Base-by-base conservation (phyloP, 1,140 invertebrate species). In the Orchestia grillus region DNA sequence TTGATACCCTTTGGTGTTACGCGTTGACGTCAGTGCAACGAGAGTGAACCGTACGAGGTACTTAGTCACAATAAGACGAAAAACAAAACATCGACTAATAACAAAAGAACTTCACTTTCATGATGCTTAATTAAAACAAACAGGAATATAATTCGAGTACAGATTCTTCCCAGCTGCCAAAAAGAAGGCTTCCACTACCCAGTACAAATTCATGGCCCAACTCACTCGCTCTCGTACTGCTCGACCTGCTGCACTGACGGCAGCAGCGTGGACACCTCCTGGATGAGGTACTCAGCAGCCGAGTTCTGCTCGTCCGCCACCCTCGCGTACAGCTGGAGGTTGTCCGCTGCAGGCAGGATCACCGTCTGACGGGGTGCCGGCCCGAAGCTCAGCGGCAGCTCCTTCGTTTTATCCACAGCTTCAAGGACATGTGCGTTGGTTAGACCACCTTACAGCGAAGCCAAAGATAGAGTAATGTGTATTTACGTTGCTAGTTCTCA, bases 211-310 rank as follows among this genome's bases (percentile, higher is more conserved):
- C 62, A 36, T 77, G 62, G 62, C 11, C 11, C 1, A 36, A 94
- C 92, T 94, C 92, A 94, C 92, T 94, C 92, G 4, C 47, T 44
- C 44, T 94, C 92, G 92, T 94, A 94, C 44, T 94, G 44, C 92
- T 94, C 92, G 92, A 94, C 92, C 23, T 45, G 92, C 92, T 94
- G 43, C 43, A 94, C 43, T 0, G 92, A 94, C 44, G 92, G 92
- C 92, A 94, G 92, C 43, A 19, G 16, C 0, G 92, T 44, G 0
- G 43, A 40, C 41, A 94, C 40, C 92, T 45, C 44, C 43, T 47
- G 3, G 6, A 94, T 1, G 44, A 94, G 92, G 36, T 47, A 45
- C 92, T 94, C 44, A n/a, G 23, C 92, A 45, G 92, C 44, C 0
- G 92, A 94, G 43, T 44, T 44, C 19, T 94, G 43, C 92, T 94